phyloP scores from a whole-genome alignment of 2,888 invertebrate species.

The Exephanes ischioxanthus region DNA sequence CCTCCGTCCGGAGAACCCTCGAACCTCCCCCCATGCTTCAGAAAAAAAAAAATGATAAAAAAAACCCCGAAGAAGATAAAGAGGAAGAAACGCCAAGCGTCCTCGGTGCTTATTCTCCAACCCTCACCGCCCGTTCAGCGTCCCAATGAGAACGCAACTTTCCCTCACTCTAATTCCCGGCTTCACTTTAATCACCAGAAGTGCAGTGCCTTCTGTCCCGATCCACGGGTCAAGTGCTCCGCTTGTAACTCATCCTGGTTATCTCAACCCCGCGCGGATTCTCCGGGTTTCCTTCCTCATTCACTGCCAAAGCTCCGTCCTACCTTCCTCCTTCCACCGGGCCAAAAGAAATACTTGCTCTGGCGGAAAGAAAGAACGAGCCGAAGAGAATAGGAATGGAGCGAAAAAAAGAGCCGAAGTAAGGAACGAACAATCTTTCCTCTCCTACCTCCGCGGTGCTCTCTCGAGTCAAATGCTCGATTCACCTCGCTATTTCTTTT shows the following conservation, averaged over 20 bases:
- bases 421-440: conserved; percentile 5
- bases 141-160: conserved; percentile 63
- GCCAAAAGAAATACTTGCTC: conserved; percentile 48
- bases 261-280: conserved; percentile 42
- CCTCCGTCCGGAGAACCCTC: conserved; percentile 46
- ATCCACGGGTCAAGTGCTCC: conserved; percentile 78
- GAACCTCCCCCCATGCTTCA: conserved; percentile 33
- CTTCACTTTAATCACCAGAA: conserved; percentile 82
- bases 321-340: conserved; percentile 8
- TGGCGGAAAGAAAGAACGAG: conserved; percentile 8
- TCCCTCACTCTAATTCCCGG: conserved; percentile 80
- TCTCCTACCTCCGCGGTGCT: conserved; percentile 8
- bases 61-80: conserved; percentile 3
- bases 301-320: conserved; percentile 5
- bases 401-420: conserved; percentile 19
- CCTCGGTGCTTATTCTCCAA: background rate
- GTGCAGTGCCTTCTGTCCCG: conserved; percentile 73
- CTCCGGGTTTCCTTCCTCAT: conserved; percentile 5
- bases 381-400: conserved; percentile 13
- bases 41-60: conserved; percentile 1
- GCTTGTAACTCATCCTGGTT: conserved; percentile 66
- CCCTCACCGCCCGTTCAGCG: conserved; percentile 37
- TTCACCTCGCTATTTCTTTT: conserved; percentile 48
- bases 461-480: conserved; percentile 63
- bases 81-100: conserved; percentile 21